Percentiles rank a stretch among this genome's conserved stretches.
Evolutionary conservation across 2,888 invertebrate species (phyloP).

Genomic region (Platynereis dumerilii): DNA sequence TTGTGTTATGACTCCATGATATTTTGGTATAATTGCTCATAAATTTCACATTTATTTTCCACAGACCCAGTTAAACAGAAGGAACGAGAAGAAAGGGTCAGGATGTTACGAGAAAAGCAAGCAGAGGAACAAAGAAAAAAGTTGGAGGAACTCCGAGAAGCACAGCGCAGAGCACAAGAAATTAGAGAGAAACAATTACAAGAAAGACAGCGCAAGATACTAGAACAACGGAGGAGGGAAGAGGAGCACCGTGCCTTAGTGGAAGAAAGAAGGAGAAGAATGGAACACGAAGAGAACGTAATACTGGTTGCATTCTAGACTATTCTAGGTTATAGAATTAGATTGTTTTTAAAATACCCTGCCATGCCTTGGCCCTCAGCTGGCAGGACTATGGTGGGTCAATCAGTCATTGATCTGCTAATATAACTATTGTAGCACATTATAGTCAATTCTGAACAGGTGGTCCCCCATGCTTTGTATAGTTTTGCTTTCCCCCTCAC

Average conservation of each 20-base stretch:
- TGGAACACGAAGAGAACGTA: conserved; percentile 27
- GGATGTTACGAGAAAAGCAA: conserved; percentile 16
- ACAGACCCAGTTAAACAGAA: conserved; percentile 19
- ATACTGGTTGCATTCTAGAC: too few relatives aligned
- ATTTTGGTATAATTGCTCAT: too few relatives aligned
- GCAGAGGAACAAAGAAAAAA: conserved; percentile 16
- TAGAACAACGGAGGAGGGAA: conserved; percentile 22
- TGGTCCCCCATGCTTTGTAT: too few relatives aligned
- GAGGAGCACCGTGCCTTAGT: conserved; percentile 22
- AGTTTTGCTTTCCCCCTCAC: too few relatives aligned
- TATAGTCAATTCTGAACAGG: too few relatives aligned
- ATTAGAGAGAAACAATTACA: conserved; percentile 37
- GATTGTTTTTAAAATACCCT: too few relatives aligned
- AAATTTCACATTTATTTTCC: background rate
- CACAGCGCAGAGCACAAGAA: conserved; percentile 19
- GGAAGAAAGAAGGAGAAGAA: conserved; percentile 20
- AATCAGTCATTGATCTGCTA: too few relatives aligned
- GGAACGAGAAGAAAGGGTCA: conserved; percentile 16
- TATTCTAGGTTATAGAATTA: too few relatives aligned
- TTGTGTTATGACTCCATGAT: too few relatives aligned
- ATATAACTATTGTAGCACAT: too few relatives aligned
- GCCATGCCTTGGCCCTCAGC: too few relatives aligned
- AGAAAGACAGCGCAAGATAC: conserved; percentile 19
- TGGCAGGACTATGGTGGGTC: too few relatives aligned
- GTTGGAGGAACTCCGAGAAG: conserved; percentile 17